Conservation (phyloP, 2,797 vertebrate genomes). For the Apogon hyalosoma region DNA sequence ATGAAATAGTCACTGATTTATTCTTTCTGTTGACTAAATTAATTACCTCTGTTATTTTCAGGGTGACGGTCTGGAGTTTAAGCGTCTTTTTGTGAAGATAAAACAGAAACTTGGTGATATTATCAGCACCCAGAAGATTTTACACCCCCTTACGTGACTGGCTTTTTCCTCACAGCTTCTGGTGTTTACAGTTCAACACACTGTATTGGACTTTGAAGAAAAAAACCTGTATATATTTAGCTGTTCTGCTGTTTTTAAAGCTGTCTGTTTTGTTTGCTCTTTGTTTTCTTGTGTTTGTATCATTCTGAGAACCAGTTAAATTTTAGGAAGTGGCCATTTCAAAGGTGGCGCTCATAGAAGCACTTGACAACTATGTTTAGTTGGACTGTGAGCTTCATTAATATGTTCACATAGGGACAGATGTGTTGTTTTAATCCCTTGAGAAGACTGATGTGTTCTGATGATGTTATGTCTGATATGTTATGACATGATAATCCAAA, state of each 20-base stretch:
- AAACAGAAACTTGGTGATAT: constrained; percentile 92
- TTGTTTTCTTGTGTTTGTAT: constrained; percentile 2
- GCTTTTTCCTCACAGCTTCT: neutral
- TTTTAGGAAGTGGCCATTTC: neutral
- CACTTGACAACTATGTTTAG: too few relatives aligned
- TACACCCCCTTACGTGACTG: constrained; percentile 83
- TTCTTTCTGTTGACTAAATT: neutral
- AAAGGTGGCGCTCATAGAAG: too few relatives aligned
- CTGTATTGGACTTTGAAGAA: neutral
- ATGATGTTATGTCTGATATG: constrained; percentile 19
- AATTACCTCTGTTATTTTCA: constrained; percentile 63
- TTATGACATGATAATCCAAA: constrained; percentile 15
- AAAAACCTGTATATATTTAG: constrained; percentile 55
- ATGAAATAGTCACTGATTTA: too few relatives aligned
- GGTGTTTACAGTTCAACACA: neutral
- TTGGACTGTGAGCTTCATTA: too few relatives aligned
- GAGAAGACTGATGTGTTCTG: constrained; percentile 22
- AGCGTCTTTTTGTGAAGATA: constrained; percentile 94
- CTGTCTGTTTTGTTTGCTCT: neutral
- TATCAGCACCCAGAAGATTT: constrained; percentile 90
- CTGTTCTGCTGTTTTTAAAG: constrained; percentile 45
- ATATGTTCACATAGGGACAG: too few relatives aligned
- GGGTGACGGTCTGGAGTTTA: constrained; percentile 98
- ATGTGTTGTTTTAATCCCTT: neutral
- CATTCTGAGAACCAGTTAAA: neutral